Evolutionary conservation across 2,888 invertebrate genomes (phyloP).

Genomic region (Agrochola macilenta): DNA sequence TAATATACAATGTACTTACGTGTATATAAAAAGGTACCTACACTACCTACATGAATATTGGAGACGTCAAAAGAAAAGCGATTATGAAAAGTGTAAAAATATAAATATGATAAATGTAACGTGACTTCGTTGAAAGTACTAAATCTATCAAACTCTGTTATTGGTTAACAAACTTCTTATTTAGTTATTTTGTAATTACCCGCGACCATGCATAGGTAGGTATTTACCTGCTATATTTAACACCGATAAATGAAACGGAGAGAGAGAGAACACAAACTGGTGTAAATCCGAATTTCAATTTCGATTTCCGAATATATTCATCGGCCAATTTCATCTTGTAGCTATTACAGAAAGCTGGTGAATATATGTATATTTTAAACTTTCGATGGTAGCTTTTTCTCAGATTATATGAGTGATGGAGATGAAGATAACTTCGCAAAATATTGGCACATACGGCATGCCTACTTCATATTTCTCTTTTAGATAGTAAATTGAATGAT

Average conservation of each 20-base stretch:
- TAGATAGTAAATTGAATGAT: background rate
- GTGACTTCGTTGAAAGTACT: background rate
- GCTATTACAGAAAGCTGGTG: constrained; percentile 50
- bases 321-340: constrained; percentile 44
- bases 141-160: background rate
- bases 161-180: background rate
- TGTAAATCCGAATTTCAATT: constrained; percentile 64
- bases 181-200: background rate
- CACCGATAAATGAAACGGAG: constrained; percentile 37
- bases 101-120: background rate
- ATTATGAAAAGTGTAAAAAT: background rate
- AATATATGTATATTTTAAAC: constrained; percentile 41
- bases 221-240: constrained; percentile 9
- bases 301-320: constrained; percentile 46
- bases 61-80: background rate
- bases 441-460: constrained; percentile 1
- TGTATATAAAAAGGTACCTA: background rate
- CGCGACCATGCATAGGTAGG: background rate
- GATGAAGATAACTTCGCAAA: constrained; percentile 3
- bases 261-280: constrained; percentile 48
- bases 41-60: background rate
- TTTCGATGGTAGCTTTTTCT: constrained; percentile 32
- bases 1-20: too few species aligned
- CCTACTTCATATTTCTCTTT: background rate
- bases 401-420: constrained; percentile 33